Conservation (phyloP, 2,797 vertebrate species). For the Myotis pilosus region DNA sequence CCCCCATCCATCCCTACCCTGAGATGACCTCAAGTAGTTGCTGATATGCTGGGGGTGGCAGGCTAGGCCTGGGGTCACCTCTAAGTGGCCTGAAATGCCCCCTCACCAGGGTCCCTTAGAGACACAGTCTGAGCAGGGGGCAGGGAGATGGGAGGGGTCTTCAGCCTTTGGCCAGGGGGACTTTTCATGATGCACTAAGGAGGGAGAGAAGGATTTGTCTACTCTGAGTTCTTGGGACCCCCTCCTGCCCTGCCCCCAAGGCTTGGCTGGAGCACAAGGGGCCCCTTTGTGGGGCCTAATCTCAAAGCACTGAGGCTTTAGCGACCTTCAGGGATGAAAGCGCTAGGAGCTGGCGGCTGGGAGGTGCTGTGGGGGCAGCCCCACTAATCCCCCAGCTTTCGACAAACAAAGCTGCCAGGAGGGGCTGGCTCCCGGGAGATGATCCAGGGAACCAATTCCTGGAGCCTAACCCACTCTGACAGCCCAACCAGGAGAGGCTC, state of each 20-base stretch:
- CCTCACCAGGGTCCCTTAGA: background rate
- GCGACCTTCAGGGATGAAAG: conserved; percentile 99
- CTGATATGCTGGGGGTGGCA: background rate
- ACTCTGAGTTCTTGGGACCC: conserved; percentile 83
- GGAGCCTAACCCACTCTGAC: conserved; percentile 98
- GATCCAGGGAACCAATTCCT: conserved; percentile 98
- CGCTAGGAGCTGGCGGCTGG: conserved; percentile 97
- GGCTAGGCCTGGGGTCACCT: background rate
- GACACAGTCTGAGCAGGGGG: background rate
- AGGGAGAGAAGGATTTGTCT: conserved; percentile 82
- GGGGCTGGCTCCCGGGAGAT: conserved; percentile 92
- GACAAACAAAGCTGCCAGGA: conserved; percentile 97
- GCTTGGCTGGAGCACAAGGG: conserved; percentile 97
- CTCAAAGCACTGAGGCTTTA: conserved; percentile 98
- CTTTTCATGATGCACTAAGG: background rate
- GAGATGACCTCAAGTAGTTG: background rate
- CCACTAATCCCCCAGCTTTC: conserved; percentile 99
- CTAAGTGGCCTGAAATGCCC: background rate
- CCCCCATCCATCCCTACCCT: background rate
- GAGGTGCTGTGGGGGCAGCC: conserved; percentile 95
- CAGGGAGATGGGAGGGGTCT: background rate
- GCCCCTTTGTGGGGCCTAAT: conserved; percentile 99
- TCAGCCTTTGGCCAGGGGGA: conserved; percentile 26
- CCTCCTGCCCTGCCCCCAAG: conserved; percentile 87
- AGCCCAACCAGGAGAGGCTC: conserved; percentile 91